phyloP scores from a whole-genome alignment of 2,888 invertebrate genomes.

The Drosophila histrio region DNA sequence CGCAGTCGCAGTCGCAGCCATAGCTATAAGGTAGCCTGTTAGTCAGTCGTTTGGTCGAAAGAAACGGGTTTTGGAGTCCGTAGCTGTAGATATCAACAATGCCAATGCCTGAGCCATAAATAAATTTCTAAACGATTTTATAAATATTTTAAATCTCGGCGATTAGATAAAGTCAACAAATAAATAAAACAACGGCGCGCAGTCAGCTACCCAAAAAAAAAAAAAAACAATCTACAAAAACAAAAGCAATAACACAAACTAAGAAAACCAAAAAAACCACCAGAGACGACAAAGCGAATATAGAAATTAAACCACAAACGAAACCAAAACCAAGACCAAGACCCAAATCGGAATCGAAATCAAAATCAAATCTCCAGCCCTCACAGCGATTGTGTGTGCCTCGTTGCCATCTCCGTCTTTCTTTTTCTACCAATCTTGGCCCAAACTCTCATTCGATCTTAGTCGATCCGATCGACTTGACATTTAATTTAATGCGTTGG shows the following conservation, averaged over 20 bases:
- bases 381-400: conserved; percentile 34
- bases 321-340: conserved; percentile 17
- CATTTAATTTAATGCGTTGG: conserved; percentile 71
- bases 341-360: conserved; percentile 29
- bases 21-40: conserved; percentile 39
- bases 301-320: conserved; percentile 28
- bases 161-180: conserved; percentile 81
- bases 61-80: conserved; percentile 54
- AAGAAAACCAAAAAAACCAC: conserved; percentile 22
- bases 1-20: conserved; percentile 15
- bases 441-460: conserved; percentile 13
- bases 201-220: conserved; percentile 16
- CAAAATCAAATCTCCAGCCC: conserved; percentile 44
- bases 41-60: conserved; percentile 31
- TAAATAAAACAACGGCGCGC: conserved; percentile 77
- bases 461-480: conserved; percentile 40
- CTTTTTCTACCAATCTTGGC: not conserved
- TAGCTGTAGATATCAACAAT: conserved; percentile 71
- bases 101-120: conserved; percentile 76
- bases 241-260: conserved; percentile 9
- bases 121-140: conserved; percentile 79
- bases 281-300: conserved; percentile 22
- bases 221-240: conserved; percentile 14
- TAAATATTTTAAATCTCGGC: conserved; percentile 80
- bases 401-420: conserved; percentile 6